phyloP scores from a whole-genome alignment of 2,888 invertebrate genomes.

The Nemotelus nigrinus region DNA sequence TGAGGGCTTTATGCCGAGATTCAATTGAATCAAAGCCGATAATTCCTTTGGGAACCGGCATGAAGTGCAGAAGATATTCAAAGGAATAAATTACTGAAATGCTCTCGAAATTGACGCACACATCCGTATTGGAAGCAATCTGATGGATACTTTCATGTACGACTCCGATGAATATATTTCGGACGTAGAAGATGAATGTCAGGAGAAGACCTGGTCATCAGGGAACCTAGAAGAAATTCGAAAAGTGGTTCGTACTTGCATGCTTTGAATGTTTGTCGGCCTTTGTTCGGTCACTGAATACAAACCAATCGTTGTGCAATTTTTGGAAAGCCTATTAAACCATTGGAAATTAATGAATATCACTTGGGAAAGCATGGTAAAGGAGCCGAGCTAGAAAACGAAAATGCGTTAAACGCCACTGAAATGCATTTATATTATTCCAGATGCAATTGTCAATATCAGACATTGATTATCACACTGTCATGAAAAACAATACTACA shows the following conservation, averaged over 20 bases:
- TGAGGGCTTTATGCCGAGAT: neutral
- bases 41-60: constrained; percentile 3
- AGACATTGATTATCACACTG: too few relatives aligned
- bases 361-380: too few relatives aligned
- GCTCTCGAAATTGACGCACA: neutral
- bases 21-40: constrained; percentile 18
- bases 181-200: neutral
- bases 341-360: too few relatives aligned
- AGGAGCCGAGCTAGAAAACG: too few relatives aligned
- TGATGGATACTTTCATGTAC: neutral
- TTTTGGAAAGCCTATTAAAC: too few relatives aligned
- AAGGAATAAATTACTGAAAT: constrained; percentile 23
- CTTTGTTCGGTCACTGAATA: too few relatives aligned
- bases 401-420: too few relatives aligned
- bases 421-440: too few relatives aligned
- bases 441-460: too few relatives aligned
- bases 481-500: too few relatives aligned
- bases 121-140: neutral
- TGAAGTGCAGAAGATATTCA: constrained; percentile 9
- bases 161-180: neutral
- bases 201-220: neutral
- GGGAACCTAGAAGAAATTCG: neutral
- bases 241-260: neutral
- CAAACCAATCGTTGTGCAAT: too few relatives aligned
- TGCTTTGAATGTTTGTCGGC: too few relatives aligned